A percentile compares a stretch with the other conserved stretches of the same genome.
These are phyloP conservation scores for Probaryconus sp. DNA, from an alignment of 1,140 invertebrate species.

Conservation along the genomic window DNA sequence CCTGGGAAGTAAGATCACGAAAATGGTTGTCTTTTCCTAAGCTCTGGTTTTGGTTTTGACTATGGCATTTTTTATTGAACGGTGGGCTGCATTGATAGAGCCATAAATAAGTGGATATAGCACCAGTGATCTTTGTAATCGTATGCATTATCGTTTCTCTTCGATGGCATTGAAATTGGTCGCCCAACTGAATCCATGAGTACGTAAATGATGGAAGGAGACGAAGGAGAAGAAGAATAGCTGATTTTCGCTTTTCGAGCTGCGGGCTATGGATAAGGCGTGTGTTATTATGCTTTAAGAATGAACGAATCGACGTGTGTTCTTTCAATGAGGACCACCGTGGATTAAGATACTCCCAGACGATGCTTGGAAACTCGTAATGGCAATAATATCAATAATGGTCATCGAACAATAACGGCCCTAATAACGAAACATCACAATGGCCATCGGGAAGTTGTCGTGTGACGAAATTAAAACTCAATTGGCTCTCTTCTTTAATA, in stretches of 20 bases:
- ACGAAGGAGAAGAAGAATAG: constrained; percentile 49
- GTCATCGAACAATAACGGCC: constrained; percentile 28
- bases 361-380: constrained; percentile 32
- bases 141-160: constrained; percentile 73
- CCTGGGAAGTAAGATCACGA: too few species aligned
- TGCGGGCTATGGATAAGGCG: constrained; percentile 54
- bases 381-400: constrained; percentile 29
- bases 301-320: constrained; percentile 51
- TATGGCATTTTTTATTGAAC: too few species aligned
- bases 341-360: constrained; percentile 40
- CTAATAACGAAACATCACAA: constrained; percentile 7
- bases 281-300: constrained; percentile 57
- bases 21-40: too few species aligned
- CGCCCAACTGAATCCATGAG: constrained; percentile 22
- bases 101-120: constrained; percentile 76
- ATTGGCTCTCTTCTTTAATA: too few species aligned
- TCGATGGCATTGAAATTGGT: constrained; percentile 40
- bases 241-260: constrained; percentile 61
- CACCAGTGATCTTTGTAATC: constrained; percentile 77
- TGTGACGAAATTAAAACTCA: constrained; percentile 6
- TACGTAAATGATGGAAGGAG: too few species aligned
- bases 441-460: constrained; percentile 18
- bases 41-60: too few species aligned
- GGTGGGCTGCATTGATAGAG: too few species aligned
- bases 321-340: constrained; percentile 33